Evolutionary conservation across 2,888 invertebrate species (phyloP).

Genomic region (Lasioglossum zephyrum): DNA sequence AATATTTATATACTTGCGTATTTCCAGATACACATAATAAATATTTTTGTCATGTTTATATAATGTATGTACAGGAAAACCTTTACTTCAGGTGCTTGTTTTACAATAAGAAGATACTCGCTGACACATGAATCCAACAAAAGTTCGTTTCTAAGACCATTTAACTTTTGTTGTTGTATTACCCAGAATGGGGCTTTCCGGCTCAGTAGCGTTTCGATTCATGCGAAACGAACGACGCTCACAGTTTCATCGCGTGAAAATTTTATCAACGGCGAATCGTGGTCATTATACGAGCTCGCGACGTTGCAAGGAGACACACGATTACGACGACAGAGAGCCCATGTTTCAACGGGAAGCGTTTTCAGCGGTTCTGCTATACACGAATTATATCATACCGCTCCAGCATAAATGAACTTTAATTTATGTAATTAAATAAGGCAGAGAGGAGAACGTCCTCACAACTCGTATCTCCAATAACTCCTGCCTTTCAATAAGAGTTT

Average conservation of each 20-base stretch:
- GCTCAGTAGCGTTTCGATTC: neutral
- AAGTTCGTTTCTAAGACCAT: neutral
- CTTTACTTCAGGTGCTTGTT: no score
- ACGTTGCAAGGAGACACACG: conserved; percentile 1
- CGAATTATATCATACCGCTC: conserved; percentile 39
- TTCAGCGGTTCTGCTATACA: conserved; percentile 17
- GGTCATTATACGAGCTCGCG: neutral
- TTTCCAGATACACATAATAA: neutral
- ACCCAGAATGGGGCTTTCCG: neutral
- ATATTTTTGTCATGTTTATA: no score
- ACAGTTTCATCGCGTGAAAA: neutral
- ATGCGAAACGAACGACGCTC: neutral
- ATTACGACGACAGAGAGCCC: conserved; percentile 16
- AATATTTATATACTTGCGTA: neutral
- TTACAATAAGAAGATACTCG: neutral
- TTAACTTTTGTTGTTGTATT: neutral
- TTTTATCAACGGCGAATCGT: neutral
- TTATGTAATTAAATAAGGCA: conserved; percentile 56
- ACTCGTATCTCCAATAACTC: conserved; percentile 51
- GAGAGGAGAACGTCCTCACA: conserved; percentile 30
- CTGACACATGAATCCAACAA: neutral
- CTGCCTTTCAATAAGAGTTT: conserved; percentile 49
- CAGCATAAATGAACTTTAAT: conserved; percentile 59
- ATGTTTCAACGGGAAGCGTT: neutral
- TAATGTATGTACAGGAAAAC: no score